phyloP scores from a whole-genome alignment of 1,140 invertebrate species.

The Drosophila grimshawi region DNA sequence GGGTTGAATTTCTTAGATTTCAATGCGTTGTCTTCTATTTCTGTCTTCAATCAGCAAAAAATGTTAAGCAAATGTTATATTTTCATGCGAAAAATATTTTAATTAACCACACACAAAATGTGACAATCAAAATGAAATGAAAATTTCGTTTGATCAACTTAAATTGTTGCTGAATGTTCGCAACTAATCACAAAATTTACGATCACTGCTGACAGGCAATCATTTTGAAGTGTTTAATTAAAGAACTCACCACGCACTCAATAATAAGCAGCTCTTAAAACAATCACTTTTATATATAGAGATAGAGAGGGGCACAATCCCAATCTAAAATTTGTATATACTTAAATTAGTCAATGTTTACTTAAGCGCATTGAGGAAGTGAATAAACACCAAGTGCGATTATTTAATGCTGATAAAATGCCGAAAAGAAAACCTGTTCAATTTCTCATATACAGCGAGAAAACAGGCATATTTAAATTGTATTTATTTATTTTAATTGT shows the following conservation, averaged over 20 bases:
- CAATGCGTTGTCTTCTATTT: neutral
- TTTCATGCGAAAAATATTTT: conserved; percentile 3
- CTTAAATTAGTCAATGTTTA: conserved; percentile 49
- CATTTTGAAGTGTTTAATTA: conserved; percentile 47
- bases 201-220: conserved; percentile 19
- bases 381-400: conserved; percentile 44
- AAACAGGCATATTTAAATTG: neutral
- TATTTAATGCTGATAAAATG: conserved; percentile 44
- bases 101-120: conserved; percentile 16
- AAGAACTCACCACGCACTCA: conserved; percentile 48
- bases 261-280: conserved; percentile 26
- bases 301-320: conserved; percentile 11
- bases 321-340: conserved; percentile 1
- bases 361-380: conserved; percentile 60
- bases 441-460: neutral
- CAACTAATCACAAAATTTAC: conserved; percentile 39
- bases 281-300: conserved; percentile 1
- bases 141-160: conserved; percentile 36
- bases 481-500: no score
- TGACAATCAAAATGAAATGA: conserved; percentile 18
- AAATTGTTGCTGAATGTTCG: conserved; percentile 27
- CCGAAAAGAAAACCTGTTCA: conserved; percentile 24
- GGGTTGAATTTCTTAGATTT: neutral
- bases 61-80: neutral
- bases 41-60: neutral